phyloP scores from a whole-genome alignment of 2,113 vertebrate genomes.

The Phyllostomus discolor region DNA sequence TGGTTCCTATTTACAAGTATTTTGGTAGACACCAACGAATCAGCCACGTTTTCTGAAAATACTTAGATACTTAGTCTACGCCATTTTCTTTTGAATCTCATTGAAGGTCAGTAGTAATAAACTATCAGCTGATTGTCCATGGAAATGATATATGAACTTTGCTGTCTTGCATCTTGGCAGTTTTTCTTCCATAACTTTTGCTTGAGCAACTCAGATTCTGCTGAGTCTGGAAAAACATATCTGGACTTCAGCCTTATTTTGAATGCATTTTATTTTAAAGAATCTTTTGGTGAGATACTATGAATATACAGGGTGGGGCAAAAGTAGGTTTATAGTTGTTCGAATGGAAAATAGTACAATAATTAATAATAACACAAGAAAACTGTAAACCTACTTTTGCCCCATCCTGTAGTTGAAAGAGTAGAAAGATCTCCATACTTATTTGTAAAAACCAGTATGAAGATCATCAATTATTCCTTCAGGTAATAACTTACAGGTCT shows the following conservation, averaged over 20 bases:
- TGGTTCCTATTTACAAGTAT: not conserved
- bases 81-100: conserved; percentile 7
- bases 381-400: not conserved
- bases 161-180: conserved; percentile 30
- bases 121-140: conserved; percentile 19
- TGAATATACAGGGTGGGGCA: not conserved
- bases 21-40: not conserved
- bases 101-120: not conserved
- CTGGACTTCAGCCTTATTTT: conserved; percentile 38
- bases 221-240: conserved; percentile 44
- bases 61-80: not conserved
- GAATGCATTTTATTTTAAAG: conserved; percentile 45
- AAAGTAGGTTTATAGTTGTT: not conserved
- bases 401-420: not conserved
- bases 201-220: conserved; percentile 50
- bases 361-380: not conserved
- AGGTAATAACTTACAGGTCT: conserved; percentile 16
- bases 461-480: not conserved
- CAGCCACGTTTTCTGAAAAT: conserved; percentile 2
- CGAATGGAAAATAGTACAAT: not conserved
- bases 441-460: conserved; percentile 23
- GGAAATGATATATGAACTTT: not conserved
- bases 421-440: conserved; percentile 8
- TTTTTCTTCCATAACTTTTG: conserved; percentile 43
- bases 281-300: not conserved